Base-by-base conservation (phyloP, 1,140 invertebrate genomes). In the Diuraphis noxia region DNA sequence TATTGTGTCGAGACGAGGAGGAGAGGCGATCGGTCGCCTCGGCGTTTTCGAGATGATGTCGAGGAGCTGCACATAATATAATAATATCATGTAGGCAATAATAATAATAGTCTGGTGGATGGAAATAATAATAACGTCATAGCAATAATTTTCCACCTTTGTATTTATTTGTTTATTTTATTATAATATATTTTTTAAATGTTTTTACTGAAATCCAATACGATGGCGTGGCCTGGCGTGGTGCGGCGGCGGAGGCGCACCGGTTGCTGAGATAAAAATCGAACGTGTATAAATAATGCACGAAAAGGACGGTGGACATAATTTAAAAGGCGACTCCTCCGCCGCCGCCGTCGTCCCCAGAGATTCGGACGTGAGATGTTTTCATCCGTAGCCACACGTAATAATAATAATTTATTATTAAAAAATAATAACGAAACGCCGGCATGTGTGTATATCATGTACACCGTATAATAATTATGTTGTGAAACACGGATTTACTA, bases 361-460 rank as follows among this genome's bases (percentile, higher is more conserved):
- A 91, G 89, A 91, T 91, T 91, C 77, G 89, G 89, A 91, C 89
- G 89, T 91, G 89, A 91, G 89, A 91, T 91, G 89, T 91, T 91
- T 91, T 41, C 77, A 82, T 91, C 89, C 72, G 41, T 79, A 90
- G 19, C 77, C 89, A 63, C 63, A 81, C 89, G 77, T 77, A 91
- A 91, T 91, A 91, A 91, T 82, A 81, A 91, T 91, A 91, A 91
- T 91, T 91, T 91, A 91, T 91, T 91, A 91, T 91, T 91, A 91
- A 91, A 91, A 91, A 91, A 91, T 91, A 91, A 91, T 91, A 91
- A 91, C 72, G 77, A 81, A 91, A 91, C 72, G 77, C 77, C 21
- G 56, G 88, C 17, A 21, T 46, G 17, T 90, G n/a, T 43, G 25
- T 2, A 41, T 19, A 3, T 1, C 7, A 34, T 21, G 40, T 38